A percentile compares a stretch with the other conserved stretches of the same genome.
Evolutionary conservation across 2,113 vertebrate genomes (phyloP).

Genomic region (Cryptotis parvus): DNA sequence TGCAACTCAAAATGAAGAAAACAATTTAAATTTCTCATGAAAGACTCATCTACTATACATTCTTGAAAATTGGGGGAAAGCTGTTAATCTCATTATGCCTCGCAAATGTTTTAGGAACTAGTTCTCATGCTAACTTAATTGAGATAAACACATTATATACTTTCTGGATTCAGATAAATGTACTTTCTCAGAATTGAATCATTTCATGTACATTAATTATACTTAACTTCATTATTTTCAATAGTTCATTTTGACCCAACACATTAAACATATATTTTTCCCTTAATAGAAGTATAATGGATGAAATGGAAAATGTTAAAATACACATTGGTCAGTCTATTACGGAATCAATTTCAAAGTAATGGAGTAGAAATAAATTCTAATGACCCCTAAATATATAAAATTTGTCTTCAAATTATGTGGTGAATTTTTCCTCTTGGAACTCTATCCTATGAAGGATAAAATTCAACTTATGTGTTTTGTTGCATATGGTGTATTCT

Average conservation of each 20-base stretch:
- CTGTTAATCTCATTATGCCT: neutral
- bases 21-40: constrained; percentile 7
- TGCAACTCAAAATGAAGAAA: constrained; percentile 40
- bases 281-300: neutral
- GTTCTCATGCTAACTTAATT: constrained; percentile 55
- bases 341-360: constrained; percentile 9
- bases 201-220: constrained; percentile 57
- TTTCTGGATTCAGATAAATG: constrained; percentile 37
- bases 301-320: neutral
- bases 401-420: neutral
- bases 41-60: constrained; percentile 4
- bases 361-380: constrained; percentile 57
- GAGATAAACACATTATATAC: constrained; percentile 52
- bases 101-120: constrained; percentile 43
- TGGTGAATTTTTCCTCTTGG: neutral
- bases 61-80: constrained; percentile 41
- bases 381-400: neutral
- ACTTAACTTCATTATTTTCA: constrained; percentile 56
- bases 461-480: neutral
- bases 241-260: constrained; percentile 24
- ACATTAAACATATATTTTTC: constrained; percentile 35
- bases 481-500: neutral
- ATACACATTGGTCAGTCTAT: neutral
- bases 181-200: constrained; percentile 38
- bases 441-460: neutral